Evolutionary conservation across 2,797 vertebrate genomes (phyloP).

Genomic region (Trematomus bernacchii): DNA sequence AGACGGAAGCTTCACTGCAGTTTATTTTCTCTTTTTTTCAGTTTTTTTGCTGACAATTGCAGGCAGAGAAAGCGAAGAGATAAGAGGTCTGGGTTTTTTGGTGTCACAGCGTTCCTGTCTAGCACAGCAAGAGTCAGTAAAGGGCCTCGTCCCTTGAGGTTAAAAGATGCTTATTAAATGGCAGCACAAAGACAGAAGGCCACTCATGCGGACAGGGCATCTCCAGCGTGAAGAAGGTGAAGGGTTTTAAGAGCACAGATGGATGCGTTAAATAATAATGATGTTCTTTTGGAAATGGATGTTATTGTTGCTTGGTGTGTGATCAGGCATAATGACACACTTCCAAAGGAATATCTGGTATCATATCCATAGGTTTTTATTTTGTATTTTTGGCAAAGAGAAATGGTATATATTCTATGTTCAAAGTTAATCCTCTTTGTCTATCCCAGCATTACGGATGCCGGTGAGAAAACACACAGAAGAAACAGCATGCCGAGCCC

Average conservation of each 20-base stretch:
- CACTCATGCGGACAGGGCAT: constrained; percentile 74
- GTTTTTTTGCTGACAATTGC: constrained; percentile 76
- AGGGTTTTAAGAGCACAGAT: constrained; percentile 75
- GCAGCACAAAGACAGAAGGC: constrained; percentile 75
- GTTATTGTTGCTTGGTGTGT: constrained; percentile 45
- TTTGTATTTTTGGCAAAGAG: background rate
- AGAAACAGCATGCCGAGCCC: constrained; percentile 37
- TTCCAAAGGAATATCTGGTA: background rate
- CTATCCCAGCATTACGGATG: constrained; percentile 4
- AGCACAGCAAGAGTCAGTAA: constrained; percentile 53
- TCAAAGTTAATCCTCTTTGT: constrained; percentile 2
- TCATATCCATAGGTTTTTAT: background rate
- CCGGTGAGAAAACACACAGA: constrained; percentile 26
- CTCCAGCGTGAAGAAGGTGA: constrained; percentile 65
- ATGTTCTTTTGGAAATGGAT: constrained; percentile 64
- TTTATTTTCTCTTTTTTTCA: constrained; percentile 34
- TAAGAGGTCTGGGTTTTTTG: constrained; percentile 55
- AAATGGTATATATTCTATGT: constrained; percentile 8
- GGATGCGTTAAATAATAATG: constrained; percentile 83
- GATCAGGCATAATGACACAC: constrained; percentile 41
- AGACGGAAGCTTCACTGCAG: constrained; percentile 60
- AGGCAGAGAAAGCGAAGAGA: constrained; percentile 48
- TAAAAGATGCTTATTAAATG: constrained; percentile 77
- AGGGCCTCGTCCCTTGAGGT: constrained; percentile 67
- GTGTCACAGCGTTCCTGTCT: constrained; percentile 68